Evolutionary conservation across 2,113 vertebrate species (phyloP), one percentile per base, ranked within the genome.

Genomic region (Cephalophus harveyi): DNA sequence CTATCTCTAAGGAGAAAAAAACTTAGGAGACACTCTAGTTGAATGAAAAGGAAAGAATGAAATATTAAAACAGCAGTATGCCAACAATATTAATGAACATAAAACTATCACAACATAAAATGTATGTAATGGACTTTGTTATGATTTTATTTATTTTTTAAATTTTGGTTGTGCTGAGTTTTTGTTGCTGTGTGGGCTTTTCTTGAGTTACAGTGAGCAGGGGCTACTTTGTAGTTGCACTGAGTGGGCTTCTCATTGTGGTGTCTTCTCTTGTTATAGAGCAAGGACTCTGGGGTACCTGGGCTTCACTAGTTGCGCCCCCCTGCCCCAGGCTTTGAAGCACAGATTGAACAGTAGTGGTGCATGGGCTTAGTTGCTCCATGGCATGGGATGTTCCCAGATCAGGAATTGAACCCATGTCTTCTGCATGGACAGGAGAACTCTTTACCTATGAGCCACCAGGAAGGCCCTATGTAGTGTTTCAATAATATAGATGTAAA

Each of bases 231-330:
- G 67, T 74, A 13, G 36, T 74, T 40, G 67, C 36, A 40, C 0
- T 74, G 36, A 40, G 2, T 12, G 36, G 67, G 36, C 67, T 40
- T 74, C 36, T 40, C 0, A 0, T 71, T 71, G 19, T 36, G 67
- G 67, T 74, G 19, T 74, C 36, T 40, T 40, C 21, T 74, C 36
- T 74, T 74, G 19, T 36, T 71, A 71, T 25, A 40, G 21, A 74
- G 36, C 67, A 74, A 74, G 21, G 67, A 13, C 36, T 74, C 67
- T 40, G 21, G 67, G 36, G 36, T 40, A 21, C 36, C 36, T 74
- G 21, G 36, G 36, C 10, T 74, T 74, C 21, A 74, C 11, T 40
- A 40, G 36, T 25, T 25, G 2, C 0, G 0, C 13, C 2, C 19
- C 36, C 23, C 40, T 5, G 40, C 40, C 40, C 36, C 36, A 40